Evolutionary conservation across 2,888 invertebrate genomes (phyloP), one percentile per base, ranked within the genome.

Genomic region (Pomacea canaliculata): DNA sequence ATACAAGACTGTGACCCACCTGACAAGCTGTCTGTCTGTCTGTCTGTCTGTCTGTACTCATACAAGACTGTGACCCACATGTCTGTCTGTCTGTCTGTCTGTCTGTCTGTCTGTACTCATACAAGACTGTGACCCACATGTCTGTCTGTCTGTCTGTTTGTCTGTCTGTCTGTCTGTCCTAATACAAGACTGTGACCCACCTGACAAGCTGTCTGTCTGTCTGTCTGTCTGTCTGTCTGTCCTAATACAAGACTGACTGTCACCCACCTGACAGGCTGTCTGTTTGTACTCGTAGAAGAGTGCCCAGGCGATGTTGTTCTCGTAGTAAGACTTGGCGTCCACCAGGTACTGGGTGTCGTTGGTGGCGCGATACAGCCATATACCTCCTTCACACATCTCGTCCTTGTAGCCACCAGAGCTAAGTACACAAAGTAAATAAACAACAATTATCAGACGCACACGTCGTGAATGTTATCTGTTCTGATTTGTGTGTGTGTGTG

Each of bases 211-310:
- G 23, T 23, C 23, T 23, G 23, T 23, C 23, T 23, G 23, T 23
- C 23, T 23, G 23, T 23, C 23, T 23, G 23, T 23, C 37, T 37
- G 37, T 37, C 5, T 23, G 23, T 23, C 23, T 23, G 23, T 23
- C 0, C 23, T 23, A 23, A 23, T 23, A 23, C 23, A 23, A 23
- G 23, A 37, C 37, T 37, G 23, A 23, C 23, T 23, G 23, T 23
- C 0, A 23, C 23, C 13, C 13, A 85, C 84, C 80, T 82, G 79
- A 69, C 81, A 82, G 23, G 82, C 85, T n/a, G 82, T 81, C 23
- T 76, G 78, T 75, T 85, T 86, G 78, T 86, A 85, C 51, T 88
- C 86, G 88, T 88, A 89, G 19, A 83, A 84, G n/a, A 86, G 80
- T 10, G 84, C 86, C 86, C 86, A 86, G 1, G 83, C 80, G 80